Evolutionary conservation across 2,797 vertebrate genomes (phyloP).

Genomic region (Anomalospiza imberbis): DNA sequence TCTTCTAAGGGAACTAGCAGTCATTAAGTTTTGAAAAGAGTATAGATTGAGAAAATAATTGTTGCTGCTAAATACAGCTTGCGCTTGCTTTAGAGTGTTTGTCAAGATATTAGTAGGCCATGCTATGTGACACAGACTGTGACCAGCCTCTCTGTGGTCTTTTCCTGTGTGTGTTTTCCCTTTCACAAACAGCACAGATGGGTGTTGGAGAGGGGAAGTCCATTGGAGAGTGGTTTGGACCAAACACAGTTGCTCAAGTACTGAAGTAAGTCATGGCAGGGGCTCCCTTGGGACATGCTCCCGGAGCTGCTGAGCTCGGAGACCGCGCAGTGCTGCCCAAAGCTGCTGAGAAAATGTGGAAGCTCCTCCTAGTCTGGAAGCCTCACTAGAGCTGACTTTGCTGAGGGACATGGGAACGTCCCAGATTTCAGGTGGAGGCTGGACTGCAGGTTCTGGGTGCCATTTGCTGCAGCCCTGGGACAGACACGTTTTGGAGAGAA

Average conservation of each 20-base stretch:
- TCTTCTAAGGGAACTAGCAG: background rate
- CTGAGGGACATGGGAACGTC: background rate
- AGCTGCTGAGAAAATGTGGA: background rate
- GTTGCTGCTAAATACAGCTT: background rate
- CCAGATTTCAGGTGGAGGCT: background rate
- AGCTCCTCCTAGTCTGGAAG: background rate
- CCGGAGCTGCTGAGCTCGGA: background rate
- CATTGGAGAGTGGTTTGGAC: conserved; percentile 89
- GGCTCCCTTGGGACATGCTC: rapidly evolving
- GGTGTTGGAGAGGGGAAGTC: conserved; percentile 89
- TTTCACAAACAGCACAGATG: conserved; percentile 84
- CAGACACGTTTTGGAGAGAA: background rate
- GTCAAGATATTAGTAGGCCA: background rate
- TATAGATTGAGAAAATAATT: background rate
- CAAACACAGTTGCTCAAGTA: conserved; percentile 89
- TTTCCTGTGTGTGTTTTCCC: conserved; percentile 5
- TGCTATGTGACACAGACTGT: background rate
- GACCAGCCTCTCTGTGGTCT: background rate
- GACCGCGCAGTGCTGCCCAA: background rate
- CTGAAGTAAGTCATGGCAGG: conserved; percentile 79
- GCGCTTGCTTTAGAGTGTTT: background rate
- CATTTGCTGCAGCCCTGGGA: background rate
- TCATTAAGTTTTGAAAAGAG: background rate
- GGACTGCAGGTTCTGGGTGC: background rate
- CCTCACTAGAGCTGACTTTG: background rate